phyloP scores from a whole-genome alignment of 1,140 invertebrate genomes.

The Limonius californicus region DNA sequence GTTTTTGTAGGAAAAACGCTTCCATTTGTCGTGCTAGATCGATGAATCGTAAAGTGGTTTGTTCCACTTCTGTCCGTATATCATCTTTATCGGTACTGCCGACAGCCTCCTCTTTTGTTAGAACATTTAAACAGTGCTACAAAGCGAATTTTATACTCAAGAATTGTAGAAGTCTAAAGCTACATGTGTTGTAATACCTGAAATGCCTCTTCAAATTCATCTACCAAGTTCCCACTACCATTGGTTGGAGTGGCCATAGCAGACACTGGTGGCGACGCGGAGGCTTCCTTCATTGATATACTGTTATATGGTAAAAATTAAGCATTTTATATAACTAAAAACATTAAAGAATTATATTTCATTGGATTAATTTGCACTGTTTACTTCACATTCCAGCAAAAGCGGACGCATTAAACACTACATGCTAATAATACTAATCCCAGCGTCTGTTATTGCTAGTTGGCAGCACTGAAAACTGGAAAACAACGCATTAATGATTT shows the following conservation, averaged over 20 bases:
- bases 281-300: slow-evolving; percentile 42
- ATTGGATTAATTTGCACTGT: too few species aligned
- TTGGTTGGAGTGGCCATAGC: slow-evolving; percentile 73
- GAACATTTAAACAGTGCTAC: slow-evolving; percentile 77
- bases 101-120: slow-evolving; percentile 80
- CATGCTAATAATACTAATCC: too few species aligned
- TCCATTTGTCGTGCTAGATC: slow-evolving; percentile 91
- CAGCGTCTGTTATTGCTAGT: too few species aligned
- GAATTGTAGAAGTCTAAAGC: neutral
- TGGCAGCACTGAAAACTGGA: too few species aligned
- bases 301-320: neutral
- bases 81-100: slow-evolving; percentile 77
- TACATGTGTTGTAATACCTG: slow-evolving; percentile 54
- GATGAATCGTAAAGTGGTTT: slow-evolving; percentile 77
- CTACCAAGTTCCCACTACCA: slow-evolving; percentile 75
- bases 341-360: too few species aligned
- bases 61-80: slow-evolving; percentile 79
- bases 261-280: slow-evolving; percentile 44
- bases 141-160: slow-evolving; percentile 40
- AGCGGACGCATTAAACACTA: too few species aligned
- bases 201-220: slow-evolving; percentile 83
- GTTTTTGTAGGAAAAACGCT: slow-evolving; percentile 89
- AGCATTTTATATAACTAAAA: neutral
- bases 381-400: too few species aligned
- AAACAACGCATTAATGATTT: too few species aligned